A percentile compares a stretch with the other conserved stretches of the same genome.
Conservation (phyloP, 2,113 vertebrate genomes). For the Gavialis gangeticus region DNA sequence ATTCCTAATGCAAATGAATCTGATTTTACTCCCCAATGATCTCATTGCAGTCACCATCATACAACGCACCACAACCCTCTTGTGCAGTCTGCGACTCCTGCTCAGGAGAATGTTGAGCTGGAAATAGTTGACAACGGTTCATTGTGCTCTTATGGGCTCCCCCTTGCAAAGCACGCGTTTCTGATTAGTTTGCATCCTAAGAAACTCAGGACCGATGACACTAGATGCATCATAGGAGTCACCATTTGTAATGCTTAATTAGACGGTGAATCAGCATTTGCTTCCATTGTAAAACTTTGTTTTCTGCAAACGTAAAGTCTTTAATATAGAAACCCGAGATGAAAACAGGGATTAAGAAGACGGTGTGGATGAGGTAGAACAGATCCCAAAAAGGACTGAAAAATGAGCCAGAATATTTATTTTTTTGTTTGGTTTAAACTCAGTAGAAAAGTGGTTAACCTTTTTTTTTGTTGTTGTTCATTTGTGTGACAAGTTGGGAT, state of each 20-base stretch:
- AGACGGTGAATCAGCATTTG: slow-evolving; percentile 25
- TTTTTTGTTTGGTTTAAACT: neutral
- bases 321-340: neutral
- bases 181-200: rapidly evolving
- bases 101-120: neutral
- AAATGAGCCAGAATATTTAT: neutral
- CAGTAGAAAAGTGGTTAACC: neutral
- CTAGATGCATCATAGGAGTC: neutral
- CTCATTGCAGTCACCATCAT: slow-evolving; percentile 13
- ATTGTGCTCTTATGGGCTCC: neutral
- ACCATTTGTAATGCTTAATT: slow-evolving; percentile 26
- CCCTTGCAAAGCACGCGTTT: neutral
- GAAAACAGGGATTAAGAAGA: neutral
- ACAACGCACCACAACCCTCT: neutral
- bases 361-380: neutral
- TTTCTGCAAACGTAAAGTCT: neutral
- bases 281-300: neutral
- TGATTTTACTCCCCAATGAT: slow-evolving; percentile 27
- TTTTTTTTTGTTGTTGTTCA: neutral
- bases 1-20: slow-evolving; percentile 58
- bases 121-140: neutral
- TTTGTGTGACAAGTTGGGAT: neutral
- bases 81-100: rapidly evolving
- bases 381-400: neutral
- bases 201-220: rapidly evolving